These are phyloP conservation scores for Cheilosia impressa DNA, from an alignment of 2,888 invertebrate species.

Conservation along the genomic window DNA sequence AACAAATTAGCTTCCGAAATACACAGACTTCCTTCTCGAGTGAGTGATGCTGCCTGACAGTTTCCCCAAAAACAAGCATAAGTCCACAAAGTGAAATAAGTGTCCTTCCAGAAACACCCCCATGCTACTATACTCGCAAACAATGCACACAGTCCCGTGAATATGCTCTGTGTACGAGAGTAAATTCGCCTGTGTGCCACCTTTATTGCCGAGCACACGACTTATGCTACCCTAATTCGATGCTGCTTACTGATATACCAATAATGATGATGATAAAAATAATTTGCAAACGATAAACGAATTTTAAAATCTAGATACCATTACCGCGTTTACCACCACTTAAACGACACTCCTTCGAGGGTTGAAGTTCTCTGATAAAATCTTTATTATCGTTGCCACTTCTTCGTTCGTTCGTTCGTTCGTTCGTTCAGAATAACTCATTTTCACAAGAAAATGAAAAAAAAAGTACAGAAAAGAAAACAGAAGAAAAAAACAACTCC, in stretches of 20 bases:
- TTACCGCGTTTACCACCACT: conserved; percentile 40
- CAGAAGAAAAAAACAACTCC: conserved; percentile 4
- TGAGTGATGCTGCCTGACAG: too few species aligned
- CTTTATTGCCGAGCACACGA: background rate
- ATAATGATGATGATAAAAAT: conserved; percentile 53
- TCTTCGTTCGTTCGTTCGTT: conserved; percentile 48
- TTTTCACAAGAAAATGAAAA: conserved; percentile 35
- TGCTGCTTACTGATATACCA: conserved; percentile 23
- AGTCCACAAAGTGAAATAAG: too few species aligned
- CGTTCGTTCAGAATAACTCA: conserved; percentile 44
- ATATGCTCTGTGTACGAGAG: too few species aligned
- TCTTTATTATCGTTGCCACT: conserved; percentile 54
- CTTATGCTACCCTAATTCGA: conserved; percentile 5
- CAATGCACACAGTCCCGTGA: too few species aligned
- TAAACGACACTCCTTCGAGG: conserved; percentile 26
- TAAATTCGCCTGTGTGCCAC: background rate
- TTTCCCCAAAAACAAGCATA: too few species aligned
- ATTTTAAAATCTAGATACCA: conserved; percentile 66
- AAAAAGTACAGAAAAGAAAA: background rate
- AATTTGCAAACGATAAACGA: conserved; percentile 50
- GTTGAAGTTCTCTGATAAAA: conserved; percentile 50
- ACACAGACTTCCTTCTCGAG: too few species aligned
- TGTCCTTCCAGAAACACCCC: too few species aligned
- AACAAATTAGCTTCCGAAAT: too few species aligned
- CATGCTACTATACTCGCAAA: too few species aligned